Conservation (phyloP, 2,888 invertebrate species). For the Coleophora flavipennella region DNA sequence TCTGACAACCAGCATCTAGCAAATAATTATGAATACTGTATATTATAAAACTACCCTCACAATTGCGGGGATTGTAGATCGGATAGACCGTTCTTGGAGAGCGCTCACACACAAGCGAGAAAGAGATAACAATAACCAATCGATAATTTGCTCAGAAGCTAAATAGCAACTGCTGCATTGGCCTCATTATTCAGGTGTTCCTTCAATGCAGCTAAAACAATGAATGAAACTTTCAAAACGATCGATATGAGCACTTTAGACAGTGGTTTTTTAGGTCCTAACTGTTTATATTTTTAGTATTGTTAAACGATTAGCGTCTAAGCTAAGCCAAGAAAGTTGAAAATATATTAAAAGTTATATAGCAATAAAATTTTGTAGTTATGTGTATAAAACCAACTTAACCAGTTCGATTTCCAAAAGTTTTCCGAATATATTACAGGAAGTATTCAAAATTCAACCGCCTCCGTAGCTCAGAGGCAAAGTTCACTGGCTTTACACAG, state of each 20-base stretch:
- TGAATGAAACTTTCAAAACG: background rate
- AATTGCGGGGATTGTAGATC: conserved; percentile 13
- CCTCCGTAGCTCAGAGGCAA: too few species aligned
- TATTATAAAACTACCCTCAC: conserved; percentile 13
- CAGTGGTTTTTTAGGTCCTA: background rate
- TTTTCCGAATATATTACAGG: too few species aligned
- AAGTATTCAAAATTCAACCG: too few species aligned
- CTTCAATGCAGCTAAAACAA: conserved; percentile 28
- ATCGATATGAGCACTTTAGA: background rate
- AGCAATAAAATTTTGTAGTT: too few species aligned
- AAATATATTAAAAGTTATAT: too few species aligned
- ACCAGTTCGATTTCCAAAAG: too few species aligned
- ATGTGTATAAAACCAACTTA: too few species aligned
- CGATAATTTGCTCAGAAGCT: conserved; percentile 67
- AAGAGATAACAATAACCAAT: conserved; percentile 65
- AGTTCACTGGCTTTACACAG: too few species aligned
- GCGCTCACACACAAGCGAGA: conserved; percentile 51
- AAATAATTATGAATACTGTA: conserved; percentile 14
- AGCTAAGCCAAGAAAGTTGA: too few species aligned
- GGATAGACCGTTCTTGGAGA: conserved; percentile 17
- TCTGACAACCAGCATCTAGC: background rate
- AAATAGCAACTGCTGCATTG: conserved; percentile 67
- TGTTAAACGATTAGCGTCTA: too few species aligned
- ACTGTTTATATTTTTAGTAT: too few species aligned
- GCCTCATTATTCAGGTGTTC: conserved; percentile 63